These are phyloP conservation scores for Rhincodon typus DNA, from an alignment of 2,797 vertebrate species.

Conservation along the genomic window DNA sequence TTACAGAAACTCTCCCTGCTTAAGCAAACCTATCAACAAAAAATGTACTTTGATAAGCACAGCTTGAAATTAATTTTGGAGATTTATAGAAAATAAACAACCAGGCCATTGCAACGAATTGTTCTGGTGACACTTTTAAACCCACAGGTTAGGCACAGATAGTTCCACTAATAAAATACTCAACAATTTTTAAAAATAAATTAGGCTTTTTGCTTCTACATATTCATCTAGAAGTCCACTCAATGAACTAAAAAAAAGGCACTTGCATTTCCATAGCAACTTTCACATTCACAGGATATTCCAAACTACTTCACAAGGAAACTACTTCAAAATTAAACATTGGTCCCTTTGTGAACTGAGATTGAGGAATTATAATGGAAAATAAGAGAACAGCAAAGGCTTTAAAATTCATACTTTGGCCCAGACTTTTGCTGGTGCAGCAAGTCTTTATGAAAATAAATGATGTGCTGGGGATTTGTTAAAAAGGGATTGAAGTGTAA, in stretches of 20 bases:
- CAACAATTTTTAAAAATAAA: not conserved
- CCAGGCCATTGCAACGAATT: not conserved
- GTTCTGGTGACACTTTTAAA: not conserved
- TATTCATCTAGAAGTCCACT: not conserved
- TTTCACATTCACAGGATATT: not conserved
- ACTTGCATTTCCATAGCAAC: not conserved
- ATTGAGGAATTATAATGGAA: not conserved
- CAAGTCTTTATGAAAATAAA: no score
- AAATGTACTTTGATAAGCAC: not conserved
- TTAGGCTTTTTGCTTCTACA: not conserved
- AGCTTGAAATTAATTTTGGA: not conserved
- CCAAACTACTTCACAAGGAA: not conserved
- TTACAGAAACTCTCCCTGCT: not conserved
- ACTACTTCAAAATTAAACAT: not conserved
- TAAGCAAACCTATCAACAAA: not conserved
- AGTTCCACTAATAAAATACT: not conserved
- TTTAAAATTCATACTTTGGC: not conserved
- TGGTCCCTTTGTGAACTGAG: not conserved
- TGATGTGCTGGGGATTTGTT: no score
- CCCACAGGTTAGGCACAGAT: not conserved
- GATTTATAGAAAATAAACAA: not conserved
- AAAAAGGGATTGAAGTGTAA: no score
- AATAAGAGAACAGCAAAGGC: not conserved
- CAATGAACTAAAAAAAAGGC: not conserved
- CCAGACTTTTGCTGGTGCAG: no score